These are phyloP conservation scores for Polymixis flavicincta DNA, from an alignment of 2,888 invertebrate species.

Conservation along the genomic window DNA sequence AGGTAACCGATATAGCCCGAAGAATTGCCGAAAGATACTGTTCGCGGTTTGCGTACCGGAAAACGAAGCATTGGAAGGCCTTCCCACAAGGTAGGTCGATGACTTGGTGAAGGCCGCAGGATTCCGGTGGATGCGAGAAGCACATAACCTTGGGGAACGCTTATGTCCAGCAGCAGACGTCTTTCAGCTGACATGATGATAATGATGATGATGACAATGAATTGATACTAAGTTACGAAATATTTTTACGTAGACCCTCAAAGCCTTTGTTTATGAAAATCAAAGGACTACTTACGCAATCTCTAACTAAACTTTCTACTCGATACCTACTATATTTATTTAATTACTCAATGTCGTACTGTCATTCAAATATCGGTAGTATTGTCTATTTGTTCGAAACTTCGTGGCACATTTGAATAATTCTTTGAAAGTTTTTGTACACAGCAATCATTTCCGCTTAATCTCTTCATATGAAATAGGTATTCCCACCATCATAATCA, in stretches of 20 bases:
- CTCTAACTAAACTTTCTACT: conserved; percentile 49
- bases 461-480: conserved; percentile 27
- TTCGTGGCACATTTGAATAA: conserved; percentile 42
- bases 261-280: conserved; percentile 19
- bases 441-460: conserved; percentile 39
- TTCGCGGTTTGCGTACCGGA: too few relatives aligned
- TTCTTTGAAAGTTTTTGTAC: conserved; percentile 57
- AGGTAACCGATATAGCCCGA: too few relatives aligned
- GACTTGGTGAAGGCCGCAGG: too few relatives aligned
- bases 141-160: too few relatives aligned
- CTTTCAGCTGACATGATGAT: too few relatives aligned
- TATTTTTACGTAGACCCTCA: conserved; percentile 19
- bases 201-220: background rate
- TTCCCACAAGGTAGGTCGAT: too few relatives aligned
- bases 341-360: conserved; percentile 50
- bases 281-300: conserved; percentile 43
- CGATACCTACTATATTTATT: conserved; percentile 44
- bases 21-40: too few relatives aligned
- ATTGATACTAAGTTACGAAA: conserved; percentile 14
- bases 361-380: conserved; percentile 40
- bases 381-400: conserved; percentile 43
- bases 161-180: too few relatives aligned
- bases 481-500: conserved; percentile 55
- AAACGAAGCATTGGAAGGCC: too few relatives aligned
- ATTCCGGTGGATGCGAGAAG: too few relatives aligned